These are phyloP conservation scores for Embiotoca jacksoni DNA, from an alignment of 2,113 vertebrate species.

Conservation along the genomic window DNA sequence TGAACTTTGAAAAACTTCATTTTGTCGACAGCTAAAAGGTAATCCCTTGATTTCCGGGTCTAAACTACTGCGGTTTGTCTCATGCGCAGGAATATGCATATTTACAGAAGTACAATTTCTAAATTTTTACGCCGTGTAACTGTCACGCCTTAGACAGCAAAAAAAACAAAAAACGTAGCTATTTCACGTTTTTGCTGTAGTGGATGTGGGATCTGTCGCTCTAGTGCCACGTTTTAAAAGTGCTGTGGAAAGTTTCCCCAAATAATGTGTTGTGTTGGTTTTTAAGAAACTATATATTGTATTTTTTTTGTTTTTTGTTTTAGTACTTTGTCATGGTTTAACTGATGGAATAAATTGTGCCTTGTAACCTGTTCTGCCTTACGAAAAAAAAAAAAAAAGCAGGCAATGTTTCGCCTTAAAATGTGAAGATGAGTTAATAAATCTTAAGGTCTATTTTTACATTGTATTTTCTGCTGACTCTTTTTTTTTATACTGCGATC, in stretches of 20 bases:
- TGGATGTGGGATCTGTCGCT: slow-evolving; percentile 22
- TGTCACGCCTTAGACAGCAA: too few relatives aligned
- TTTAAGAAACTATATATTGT: slow-evolving; percentile 65
- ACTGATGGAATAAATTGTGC: slow-evolving; percentile 74
- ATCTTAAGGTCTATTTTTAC: slow-evolving; percentile 86
- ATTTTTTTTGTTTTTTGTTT: slow-evolving; percentile 63
- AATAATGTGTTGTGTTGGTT: slow-evolving; percentile 60
- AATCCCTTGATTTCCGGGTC: too few relatives aligned
- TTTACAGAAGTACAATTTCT: slow-evolving; percentile 34
- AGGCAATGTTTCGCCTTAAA: slow-evolving; percentile 72
- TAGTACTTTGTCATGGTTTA: slow-evolving; percentile 70
- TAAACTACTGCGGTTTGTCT: slow-evolving; percentile 42
- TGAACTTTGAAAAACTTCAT: not conserved
- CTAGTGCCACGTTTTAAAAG: slow-evolving; percentile 67
- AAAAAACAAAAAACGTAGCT: too few relatives aligned
- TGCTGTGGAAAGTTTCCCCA: slow-evolving; percentile 54
- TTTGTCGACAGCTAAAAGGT: too few relatives aligned
- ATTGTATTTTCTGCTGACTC: slow-evolving; percentile 48
- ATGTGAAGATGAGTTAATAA: slow-evolving; percentile 84
- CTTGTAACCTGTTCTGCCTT: slow-evolving; percentile 81
- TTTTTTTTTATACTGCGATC: slow-evolving; percentile 21
- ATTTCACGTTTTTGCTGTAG: too few relatives aligned
- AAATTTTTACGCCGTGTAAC: not conserved
- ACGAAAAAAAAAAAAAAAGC: slow-evolving; percentile 41
- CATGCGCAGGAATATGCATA: slow-evolving; percentile 39